These are phyloP conservation scores for Oscheius sp. DNA, from an alignment of 2,888 invertebrate species.

Conservation along the genomic window DNA sequence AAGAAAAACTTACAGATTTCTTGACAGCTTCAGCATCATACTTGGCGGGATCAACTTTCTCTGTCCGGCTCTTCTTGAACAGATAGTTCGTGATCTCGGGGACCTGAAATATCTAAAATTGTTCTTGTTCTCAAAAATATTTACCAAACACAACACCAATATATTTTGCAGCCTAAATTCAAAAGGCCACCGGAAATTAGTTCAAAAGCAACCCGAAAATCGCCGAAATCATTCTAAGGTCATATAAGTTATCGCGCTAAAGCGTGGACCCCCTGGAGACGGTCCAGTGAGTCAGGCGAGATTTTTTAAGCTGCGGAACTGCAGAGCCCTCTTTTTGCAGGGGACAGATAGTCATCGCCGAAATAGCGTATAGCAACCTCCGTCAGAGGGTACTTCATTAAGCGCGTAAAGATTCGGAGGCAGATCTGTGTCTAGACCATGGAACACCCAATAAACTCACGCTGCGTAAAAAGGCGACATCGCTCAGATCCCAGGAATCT, in stretches of 20 bases:
- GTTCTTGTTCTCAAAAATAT: constrained; percentile 16
- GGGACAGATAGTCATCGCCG: constrained; percentile 17
- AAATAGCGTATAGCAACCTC: not conserved
- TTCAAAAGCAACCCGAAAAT: constrained; percentile 7
- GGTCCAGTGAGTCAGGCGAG: not conserved
- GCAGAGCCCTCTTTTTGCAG: not conserved
- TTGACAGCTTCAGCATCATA: constrained; percentile 41
- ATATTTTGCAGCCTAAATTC: not conserved
- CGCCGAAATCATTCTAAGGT: constrained; percentile 16
- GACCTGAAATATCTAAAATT: constrained; percentile 27
- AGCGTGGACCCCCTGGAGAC: not conserved
- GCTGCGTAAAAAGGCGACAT: constrained; percentile 15
- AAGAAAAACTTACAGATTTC: constrained; percentile 19
- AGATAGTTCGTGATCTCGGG: constrained; percentile 28
- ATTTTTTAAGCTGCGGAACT: not conserved
- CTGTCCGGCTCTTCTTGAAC: constrained; percentile 41
- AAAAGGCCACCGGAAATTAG: constrained; percentile 30
- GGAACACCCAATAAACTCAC: constrained; percentile 7
- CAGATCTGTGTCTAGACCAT: not conserved
- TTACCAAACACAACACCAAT: not conserved
- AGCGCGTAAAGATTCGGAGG: constrained; percentile 1
- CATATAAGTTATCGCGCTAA: not conserved
- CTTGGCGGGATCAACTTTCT: constrained; percentile 43
- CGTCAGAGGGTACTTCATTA: not conserved
- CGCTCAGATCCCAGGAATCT: constrained; percentile 26